Base-by-base conservation (phyloP, 2,113 vertebrate genomes). In the Setophaga petechia region DNA sequence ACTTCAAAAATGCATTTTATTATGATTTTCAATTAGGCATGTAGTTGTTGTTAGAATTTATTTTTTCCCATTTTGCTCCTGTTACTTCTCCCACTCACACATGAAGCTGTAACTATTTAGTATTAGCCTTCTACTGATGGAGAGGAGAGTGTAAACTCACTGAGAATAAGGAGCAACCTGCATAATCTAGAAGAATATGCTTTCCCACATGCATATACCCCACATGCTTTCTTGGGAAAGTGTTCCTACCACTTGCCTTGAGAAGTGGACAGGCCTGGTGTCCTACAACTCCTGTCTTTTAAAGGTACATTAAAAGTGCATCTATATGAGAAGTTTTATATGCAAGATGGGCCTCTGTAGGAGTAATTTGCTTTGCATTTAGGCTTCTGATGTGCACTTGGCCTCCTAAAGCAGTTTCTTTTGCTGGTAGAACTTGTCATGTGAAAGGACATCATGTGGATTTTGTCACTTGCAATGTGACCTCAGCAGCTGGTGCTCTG, bases 31-130 rank as follows among this genome's bases (percentile, higher is more conserved):
- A 84, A 35, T 57, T 33, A 72, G 44, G 69, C 24, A 71, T 0
- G 1, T 54, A 15, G 24, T 67, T 6, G 2, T 9, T 68, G 17
- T 7, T 58, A 20, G 17, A 84, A 14, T 58, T 81, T 73, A 16
- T 46, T 87, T 75, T 77, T 43, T 66, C 18, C 16, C 14, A 35
- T 69, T 75, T 55, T 86, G 23, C 22, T 87, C 37, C 10, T 19
- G 0, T 71, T 82, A 9, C 3, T 84, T 87, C 61, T 75, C 27
- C 10, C 49, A 6, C 4, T 3, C 0, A 0, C 19, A 55, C 16
- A 52, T 52, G 33, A 68, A 44, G 30, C 39, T 85, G 23, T 47
- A 68, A 27, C 20, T 68, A 3, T n/a, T 75, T 22, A 27, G 18
- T 15, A 21, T 57, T 65, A 39, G 14, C 7, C 18, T 11, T 71